Conservation (phyloP, 2,888 invertebrate species). For the Seladonia tumulorum region DNA sequence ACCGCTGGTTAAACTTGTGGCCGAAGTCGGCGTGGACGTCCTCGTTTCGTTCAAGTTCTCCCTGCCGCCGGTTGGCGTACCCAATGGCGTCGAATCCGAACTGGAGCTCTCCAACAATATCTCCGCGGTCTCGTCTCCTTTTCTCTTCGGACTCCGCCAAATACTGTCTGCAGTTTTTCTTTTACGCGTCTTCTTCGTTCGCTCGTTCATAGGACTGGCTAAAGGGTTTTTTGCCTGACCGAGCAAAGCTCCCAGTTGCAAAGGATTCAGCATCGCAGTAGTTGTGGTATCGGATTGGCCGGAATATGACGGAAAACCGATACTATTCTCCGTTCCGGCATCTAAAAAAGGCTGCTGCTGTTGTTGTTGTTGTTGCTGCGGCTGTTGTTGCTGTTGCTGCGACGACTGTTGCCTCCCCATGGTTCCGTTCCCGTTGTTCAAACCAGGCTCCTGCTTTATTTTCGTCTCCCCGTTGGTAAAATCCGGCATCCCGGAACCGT, state of each 20-base stretch:
- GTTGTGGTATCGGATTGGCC: constrained; percentile 83
- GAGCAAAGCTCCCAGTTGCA: constrained; percentile 80
- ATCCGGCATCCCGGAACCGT: constrained; percentile 79
- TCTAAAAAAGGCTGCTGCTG: constrained; percentile 84
- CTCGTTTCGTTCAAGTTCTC: constrained; percentile 85
- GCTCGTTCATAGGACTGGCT: constrained; percentile 82
- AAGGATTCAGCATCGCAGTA: constrained; percentile 81
- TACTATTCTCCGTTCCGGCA: constrained; percentile 85
- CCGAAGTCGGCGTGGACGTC: constrained; percentile 85
- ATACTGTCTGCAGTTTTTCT: constrained; percentile 88
- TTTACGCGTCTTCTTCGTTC: constrained; percentile 86
- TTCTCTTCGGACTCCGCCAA: constrained; percentile 88
- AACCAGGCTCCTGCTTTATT: constrained; percentile 82
- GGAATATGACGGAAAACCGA: constrained; percentile 84
- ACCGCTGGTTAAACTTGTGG: constrained; percentile 73
- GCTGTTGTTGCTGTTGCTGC: constrained; percentile 68
- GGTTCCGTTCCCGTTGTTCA: constrained; percentile 77
- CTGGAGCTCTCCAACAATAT: constrained; percentile 88
- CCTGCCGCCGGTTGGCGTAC: constrained; percentile 85
- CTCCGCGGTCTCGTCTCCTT: constrained; percentile 85
- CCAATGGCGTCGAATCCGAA: constrained; percentile 87
- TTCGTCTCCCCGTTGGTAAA: constrained; percentile 82
- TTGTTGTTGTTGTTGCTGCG: constrained; percentile 67
- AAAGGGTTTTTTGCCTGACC: constrained; percentile 78
- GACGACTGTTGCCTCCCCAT: constrained; percentile 72